Evolutionary conservation across 2,797 vertebrate species (phyloP).

Genomic region (Mionectes olivaceus): DNA sequence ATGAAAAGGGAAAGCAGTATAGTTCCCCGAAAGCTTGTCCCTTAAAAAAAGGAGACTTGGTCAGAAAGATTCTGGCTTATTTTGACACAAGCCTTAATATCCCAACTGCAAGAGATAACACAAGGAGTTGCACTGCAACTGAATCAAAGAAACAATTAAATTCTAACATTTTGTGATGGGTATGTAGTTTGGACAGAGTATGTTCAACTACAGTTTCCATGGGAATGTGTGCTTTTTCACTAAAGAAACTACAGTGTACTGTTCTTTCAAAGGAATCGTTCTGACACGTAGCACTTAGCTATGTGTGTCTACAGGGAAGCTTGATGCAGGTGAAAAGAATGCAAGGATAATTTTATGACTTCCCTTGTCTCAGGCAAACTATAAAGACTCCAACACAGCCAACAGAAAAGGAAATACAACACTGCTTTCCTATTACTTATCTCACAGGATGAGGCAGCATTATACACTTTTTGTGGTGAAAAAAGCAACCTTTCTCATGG

Average conservation of each 20-base stretch:
- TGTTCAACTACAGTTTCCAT: neutral
- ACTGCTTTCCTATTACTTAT: neutral
- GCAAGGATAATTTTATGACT: neutral
- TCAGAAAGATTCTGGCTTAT: neutral
- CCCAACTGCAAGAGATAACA: neutral
- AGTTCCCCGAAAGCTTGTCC: neutral
- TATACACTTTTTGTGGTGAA: neutral
- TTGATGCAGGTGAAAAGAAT: neutral
- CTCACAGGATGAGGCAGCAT: neutral
- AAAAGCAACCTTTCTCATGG: neutral
- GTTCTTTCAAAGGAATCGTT: neutral
- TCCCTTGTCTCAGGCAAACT: neutral
- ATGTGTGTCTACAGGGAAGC: neutral
- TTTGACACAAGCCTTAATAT: neutral
- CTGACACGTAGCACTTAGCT: neutral
- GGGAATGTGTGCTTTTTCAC: neutral
- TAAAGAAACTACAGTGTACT: neutral
- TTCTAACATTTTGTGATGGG: neutral
- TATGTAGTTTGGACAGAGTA: neutral
- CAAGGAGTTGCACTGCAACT: neutral
- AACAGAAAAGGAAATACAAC: neutral
- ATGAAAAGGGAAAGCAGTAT: neutral
- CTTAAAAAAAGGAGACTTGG: neutral
- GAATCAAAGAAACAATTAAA: neutral
- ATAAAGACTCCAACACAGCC: neutral